A percentile compares a stretch with the other conserved stretches of the same genome.
Evolutionary conservation across 2,888 invertebrate species (phyloP).

Genomic region (Hydropsyche betteni): DNA sequence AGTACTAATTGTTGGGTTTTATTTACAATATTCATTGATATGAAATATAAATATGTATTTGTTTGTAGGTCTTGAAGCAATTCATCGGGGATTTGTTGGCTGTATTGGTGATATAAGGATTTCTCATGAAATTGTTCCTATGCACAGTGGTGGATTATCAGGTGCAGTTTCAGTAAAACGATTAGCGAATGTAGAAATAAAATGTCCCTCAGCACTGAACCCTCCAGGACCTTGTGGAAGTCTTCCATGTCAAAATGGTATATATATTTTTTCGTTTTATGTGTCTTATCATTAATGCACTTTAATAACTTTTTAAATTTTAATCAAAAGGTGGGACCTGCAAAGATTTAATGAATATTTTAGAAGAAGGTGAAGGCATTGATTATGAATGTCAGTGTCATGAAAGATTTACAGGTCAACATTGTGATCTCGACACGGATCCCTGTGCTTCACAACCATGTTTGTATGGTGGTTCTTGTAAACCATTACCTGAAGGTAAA

Average conservation of each 20-base stretch:
- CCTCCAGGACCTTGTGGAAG: constrained; percentile 77
- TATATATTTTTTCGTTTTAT: background rate
- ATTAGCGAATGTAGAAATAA: constrained; percentile 76
- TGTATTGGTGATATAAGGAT: constrained; percentile 90
- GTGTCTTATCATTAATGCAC: background rate
- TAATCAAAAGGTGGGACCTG: constrained; percentile 65
- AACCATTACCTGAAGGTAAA: constrained; percentile 60
- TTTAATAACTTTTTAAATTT: background rate
- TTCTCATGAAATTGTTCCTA: constrained; percentile 77
- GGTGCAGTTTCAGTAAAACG: constrained; percentile 72
- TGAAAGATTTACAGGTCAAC: constrained; percentile 76
- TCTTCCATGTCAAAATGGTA: constrained; percentile 83
- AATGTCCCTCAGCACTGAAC: constrained; percentile 69
- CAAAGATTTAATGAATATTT: constrained; percentile 65
- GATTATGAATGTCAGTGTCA: constrained; percentile 83
- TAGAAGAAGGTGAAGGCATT: constrained; percentile 58
- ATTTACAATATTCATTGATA: constrained; percentile 11
- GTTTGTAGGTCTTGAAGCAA: constrained; percentile 69
- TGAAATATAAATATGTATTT: background rate
- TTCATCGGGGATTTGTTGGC: constrained; percentile 87
- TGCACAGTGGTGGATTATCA: constrained; percentile 65
- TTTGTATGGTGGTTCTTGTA: constrained; percentile 82
- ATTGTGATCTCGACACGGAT: constrained; percentile 87
- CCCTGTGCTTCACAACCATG: constrained; percentile 92
- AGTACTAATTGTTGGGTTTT: constrained; percentile 43